Percentiles rank a stretch among this genome's conserved stretches.
These are phyloP conservation scores for Myiozetetes cayanensis DNA, from an alignment of 2,113 vertebrate species.

Conservation along the genomic window DNA sequence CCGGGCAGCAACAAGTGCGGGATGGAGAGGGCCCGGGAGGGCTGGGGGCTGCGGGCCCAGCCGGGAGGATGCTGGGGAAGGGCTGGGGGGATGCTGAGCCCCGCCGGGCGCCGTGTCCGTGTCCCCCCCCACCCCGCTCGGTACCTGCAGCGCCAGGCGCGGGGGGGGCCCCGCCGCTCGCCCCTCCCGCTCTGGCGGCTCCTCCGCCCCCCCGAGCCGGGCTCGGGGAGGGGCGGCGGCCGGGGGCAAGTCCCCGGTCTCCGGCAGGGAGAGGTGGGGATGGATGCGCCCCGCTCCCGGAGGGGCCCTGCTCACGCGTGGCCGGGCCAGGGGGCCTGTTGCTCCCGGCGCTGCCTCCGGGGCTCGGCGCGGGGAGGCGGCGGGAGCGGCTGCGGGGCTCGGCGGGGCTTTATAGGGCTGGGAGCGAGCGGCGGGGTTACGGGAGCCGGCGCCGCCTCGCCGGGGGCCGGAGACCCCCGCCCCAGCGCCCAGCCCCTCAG, in stretches of 20 bases:
- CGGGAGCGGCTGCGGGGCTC: neutral
- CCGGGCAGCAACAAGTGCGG: slow-evolving; percentile 51
- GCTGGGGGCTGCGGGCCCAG: neutral
- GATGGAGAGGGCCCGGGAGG: neutral
- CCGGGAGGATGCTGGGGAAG: neutral
- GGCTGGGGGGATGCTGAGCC: neutral
- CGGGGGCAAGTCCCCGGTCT: neutral
- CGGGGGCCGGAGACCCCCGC: neutral
- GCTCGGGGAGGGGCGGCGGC: neutral
- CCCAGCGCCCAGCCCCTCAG: neutral
- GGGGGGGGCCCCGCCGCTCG: neutral
- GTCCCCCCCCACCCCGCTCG: neutral
- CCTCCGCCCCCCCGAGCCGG: neutral
- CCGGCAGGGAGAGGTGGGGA: neutral
- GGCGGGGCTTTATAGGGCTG: neutral
- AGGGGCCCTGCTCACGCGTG: neutral
- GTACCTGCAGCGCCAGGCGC: neutral
- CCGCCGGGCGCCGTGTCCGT: neutral
- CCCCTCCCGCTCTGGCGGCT: neutral
- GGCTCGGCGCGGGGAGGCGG: neutral
- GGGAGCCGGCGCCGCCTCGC: neutral
- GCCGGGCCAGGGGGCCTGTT: neutral
- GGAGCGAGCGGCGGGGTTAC: neutral
- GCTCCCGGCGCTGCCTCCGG: neutral
- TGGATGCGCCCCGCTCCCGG: neutral